Evolutionary conservation across 1,140 invertebrate genomes (phyloP), one percentile per base, ranked within the genome.

Genomic region (Berghia stephanieae): DNA sequence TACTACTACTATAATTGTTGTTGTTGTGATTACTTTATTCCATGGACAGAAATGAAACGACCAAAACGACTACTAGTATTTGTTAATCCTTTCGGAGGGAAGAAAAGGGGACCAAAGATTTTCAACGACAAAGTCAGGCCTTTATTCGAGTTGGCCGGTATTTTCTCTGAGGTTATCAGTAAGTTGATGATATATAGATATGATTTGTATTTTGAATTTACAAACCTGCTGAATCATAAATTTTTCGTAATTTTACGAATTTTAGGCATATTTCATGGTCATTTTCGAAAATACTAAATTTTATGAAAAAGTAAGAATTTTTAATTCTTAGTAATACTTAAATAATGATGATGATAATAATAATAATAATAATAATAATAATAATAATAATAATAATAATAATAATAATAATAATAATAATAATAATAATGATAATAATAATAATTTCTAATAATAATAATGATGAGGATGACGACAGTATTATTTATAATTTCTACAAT

Each of bases 81-180:
- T 88, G 92, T 97, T 1, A 97, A 97, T 90, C 95, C 95, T 0
- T 94, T 92, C 87, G 95, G 96, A 5, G 95, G 95, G 0, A 94
- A 94, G 79, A 92, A 92, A 82, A 92, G 92, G 79, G 95, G 93
- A 0, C 83, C 92, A 5, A 91, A 92, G 78, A 94, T 96, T 38
- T 96, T 93, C 89, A 92, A 94, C 73, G 93, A 93, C 63, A 91
- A 93, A 81, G 84, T 89, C 6, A 79, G 83, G 75, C 94, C 94
- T 0, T 85, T 96, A n/a, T 93, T 96, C 86, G 90, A 92, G 36
- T 88, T 95, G 57, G 94, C 94, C 6, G 92, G 92, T 0, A 91
- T 96, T 43, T 92, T 93, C 38, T 82, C 83, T n/a, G 80, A 90
- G 71, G 84, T 89, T 34, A 83, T 91, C 34, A 80, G 88, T 88